A percentile compares a stretch with the other conserved stretches of the same genome.
These are phyloP conservation scores for Pogonomyrmex barbatus DNA, from an alignment of 1,140 invertebrate genomes.

Conservation along the genomic window DNA sequence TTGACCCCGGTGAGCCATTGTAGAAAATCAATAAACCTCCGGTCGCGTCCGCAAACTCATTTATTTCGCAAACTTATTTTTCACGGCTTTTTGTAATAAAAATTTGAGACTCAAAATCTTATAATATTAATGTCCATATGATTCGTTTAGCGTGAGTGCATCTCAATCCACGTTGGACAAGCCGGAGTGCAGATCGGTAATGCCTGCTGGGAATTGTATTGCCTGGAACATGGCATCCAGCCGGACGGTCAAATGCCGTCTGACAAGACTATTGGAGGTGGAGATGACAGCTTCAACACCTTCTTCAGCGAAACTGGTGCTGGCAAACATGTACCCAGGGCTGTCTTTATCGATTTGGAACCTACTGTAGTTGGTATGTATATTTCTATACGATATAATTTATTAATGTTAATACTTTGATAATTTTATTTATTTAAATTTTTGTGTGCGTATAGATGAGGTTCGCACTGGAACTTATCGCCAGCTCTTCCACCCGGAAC, in stretches of 20 bases:
- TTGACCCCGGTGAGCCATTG: conserved; percentile 21
- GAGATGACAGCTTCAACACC: conserved; percentile 92
- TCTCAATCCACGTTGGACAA: conserved; percentile 87
- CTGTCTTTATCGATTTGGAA: conserved; percentile 74
- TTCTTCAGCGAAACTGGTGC: conserved; percentile 96
- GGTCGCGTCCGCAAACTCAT: neutral
- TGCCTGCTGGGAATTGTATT: conserved; percentile 87
- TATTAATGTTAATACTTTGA: neutral
- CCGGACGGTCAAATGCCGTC: conserved; percentile 75
- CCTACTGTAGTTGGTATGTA: conserved; percentile 83
- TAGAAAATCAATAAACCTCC: conserved; percentile 20
- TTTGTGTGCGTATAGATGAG: conserved; percentile 57
- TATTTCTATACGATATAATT: conserved; percentile 86
- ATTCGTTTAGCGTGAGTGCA: conserved; percentile 84
- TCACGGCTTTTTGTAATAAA: neutral
- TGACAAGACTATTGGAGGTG: conserved; percentile 73
- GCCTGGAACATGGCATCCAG: conserved; percentile 74
- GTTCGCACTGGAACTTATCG: conserved; percentile 88
- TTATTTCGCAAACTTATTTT: neutral
- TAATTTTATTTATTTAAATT: neutral
- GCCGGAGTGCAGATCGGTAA: conserved; percentile 87
- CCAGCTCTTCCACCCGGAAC: conserved; percentile 88
- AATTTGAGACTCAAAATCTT: neutral
- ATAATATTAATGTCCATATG: neutral
- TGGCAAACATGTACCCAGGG: conserved; percentile 81